phyloP scores from a whole-genome alignment of 2,797 vertebrate species.

The Sebastiscus tertius region DNA sequence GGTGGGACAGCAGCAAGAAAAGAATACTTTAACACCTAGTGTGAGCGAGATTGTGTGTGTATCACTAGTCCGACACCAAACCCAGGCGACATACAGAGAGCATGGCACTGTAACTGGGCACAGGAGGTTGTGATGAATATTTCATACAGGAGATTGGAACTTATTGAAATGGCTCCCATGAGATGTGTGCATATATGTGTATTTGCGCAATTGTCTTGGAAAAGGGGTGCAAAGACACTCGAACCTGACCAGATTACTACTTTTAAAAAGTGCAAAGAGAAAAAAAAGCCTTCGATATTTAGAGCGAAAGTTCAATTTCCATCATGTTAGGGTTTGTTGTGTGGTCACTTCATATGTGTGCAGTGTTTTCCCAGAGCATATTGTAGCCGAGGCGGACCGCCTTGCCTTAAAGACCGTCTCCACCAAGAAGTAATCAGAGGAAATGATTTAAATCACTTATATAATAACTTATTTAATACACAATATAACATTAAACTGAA shows the following conservation, averaged over 20 bases:
- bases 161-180: conserved; percentile 28
- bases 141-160: conserved; percentile 36
- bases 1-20: conserved; percentile 33
- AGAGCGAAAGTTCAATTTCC: neutral
- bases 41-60: conserved; percentile 36
- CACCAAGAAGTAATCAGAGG: neutral
- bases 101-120: conserved; percentile 36
- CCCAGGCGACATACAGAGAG: conserved; percentile 36
- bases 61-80: conserved; percentile 33
- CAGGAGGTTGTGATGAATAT: conserved; percentile 37
- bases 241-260: neutral
- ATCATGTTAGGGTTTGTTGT: neutral
- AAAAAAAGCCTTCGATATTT: neutral
- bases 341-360: neutral
- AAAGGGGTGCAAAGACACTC: neutral
- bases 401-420: no score
- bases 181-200: conserved; percentile 18
- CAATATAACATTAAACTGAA: neutral
- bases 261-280: neutral
- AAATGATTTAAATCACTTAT: neutral
- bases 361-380: neutral
- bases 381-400: neutral
- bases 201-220: conserved; percentile 2
- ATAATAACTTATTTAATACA: neutral
- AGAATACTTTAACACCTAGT: conserved; percentile 58